phyloP scores from a whole-genome alignment of 2,113 vertebrate species.

The Acanthochromis polyacanthus region DNA sequence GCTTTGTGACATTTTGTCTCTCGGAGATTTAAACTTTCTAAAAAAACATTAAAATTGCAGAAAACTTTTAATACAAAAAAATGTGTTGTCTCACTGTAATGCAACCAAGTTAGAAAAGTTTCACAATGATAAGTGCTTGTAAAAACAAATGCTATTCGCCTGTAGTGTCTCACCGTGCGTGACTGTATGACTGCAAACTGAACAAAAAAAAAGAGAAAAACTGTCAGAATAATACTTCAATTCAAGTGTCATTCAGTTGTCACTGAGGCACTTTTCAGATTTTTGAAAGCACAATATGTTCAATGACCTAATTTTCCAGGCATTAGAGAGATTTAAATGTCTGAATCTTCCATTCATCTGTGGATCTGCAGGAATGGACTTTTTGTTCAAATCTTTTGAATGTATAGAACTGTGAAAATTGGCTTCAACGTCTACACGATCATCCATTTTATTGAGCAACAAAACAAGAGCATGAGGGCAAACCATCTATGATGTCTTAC shows the following conservation, averaged over 20 bases:
- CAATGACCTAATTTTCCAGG: neutral
- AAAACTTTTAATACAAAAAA: no score
- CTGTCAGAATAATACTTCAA: neutral
- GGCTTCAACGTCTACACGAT: neutral
- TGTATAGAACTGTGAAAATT: neutral
- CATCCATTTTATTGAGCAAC: neutral
- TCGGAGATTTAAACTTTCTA: no score
- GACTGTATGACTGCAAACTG: no score
- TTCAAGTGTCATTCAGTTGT: neutral
- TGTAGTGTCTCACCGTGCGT: no score
- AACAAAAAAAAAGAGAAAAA: neutral
- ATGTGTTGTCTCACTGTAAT: no score
- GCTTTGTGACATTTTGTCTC: no score
- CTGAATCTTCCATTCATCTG: neutral
- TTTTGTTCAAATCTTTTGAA: neutral
- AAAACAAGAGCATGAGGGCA: neutral
- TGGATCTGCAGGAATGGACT: neutral
- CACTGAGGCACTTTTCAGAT: neutral
- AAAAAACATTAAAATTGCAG: no score
- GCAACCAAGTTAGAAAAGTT: no score
- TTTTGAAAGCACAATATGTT: neutral
- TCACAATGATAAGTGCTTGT: no score
- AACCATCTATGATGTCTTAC: neutral
- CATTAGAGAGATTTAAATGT: neutral
- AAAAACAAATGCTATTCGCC: no score